Conservation (phyloP, 2,113 vertebrate genomes). For the Silurus glanis region DNA sequence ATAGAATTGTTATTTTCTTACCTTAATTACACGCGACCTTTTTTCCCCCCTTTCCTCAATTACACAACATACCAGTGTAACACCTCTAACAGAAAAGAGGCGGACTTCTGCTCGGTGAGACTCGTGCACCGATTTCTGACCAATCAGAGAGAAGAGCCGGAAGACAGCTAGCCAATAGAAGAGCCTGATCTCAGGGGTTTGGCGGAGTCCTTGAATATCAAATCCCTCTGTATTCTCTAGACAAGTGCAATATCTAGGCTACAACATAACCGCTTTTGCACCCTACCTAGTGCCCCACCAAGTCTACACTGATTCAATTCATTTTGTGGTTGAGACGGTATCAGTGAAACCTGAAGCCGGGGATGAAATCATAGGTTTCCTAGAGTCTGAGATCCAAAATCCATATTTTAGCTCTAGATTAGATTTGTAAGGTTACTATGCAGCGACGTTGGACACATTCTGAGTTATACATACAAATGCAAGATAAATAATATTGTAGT, state of each 20-base stretch:
- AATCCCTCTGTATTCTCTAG: background rate
- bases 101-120: slow-evolving; percentile 43
- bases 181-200: slow-evolving; percentile 57
- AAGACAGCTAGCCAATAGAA: slow-evolving; percentile 60
- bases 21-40: background rate
- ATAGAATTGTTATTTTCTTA: background rate
- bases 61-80: background rate
- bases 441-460: background rate
- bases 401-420: slow-evolving; percentile 4
- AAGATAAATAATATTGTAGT: background rate
- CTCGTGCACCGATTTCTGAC: slow-evolving; percentile 67
- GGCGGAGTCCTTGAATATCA: slow-evolving; percentile 48
- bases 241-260: background rate
- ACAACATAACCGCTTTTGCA: background rate
- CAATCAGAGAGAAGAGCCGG: slow-evolving; percentile 58
- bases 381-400: background rate
- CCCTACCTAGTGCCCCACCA: background rate
- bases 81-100: background rate
- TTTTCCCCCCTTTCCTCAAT: background rate
- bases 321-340: background rate
- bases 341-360: slow-evolving; percentile 38
- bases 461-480: background rate
- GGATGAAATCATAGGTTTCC: slow-evolving; percentile 59
- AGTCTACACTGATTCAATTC: background rate
- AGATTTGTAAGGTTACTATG: background rate